A percentile compares a stretch with the other conserved stretches of the same genome.
Conservation (phyloP, 2,113 vertebrate species). For the Nycticryphes semicollaris region DNA sequence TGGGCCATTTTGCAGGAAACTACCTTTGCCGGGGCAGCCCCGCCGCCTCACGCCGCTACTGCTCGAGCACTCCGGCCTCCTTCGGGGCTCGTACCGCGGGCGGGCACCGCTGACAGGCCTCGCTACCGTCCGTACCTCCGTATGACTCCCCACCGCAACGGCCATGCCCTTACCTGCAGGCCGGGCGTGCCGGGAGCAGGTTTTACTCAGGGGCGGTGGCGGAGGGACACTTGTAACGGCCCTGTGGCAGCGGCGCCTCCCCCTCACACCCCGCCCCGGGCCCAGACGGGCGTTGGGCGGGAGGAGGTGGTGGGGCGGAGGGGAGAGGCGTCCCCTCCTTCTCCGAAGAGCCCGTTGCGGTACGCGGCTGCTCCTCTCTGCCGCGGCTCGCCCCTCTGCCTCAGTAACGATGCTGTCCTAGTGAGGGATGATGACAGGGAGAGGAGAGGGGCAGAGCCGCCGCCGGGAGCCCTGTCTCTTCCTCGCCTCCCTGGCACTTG, state of each 20-base stretch:
- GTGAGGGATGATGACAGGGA: slow-evolving; percentile 63
- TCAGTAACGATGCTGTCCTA: slow-evolving; percentile 32
- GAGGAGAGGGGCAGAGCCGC: slow-evolving; percentile 21
- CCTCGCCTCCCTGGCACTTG: not conserved
- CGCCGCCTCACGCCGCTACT: not conserved
- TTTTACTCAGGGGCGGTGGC: rapidly evolving
- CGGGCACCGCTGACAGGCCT: not conserved
- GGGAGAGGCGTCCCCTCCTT: not conserved
- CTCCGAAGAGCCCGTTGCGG: not conserved
- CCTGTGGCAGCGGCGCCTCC: not conserved
- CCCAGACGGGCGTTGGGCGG: not conserved
- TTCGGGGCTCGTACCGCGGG: not conserved
- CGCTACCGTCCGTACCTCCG: rapidly evolving
- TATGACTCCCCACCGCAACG: rapidly evolving
- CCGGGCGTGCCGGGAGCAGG: rapidly evolving
- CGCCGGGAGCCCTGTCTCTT: not conserved
- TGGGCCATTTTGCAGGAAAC: not conserved
- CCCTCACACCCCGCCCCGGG: not conserved
- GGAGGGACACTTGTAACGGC: not conserved
- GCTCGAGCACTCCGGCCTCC: too few relatives aligned
- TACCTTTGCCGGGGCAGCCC: not conserved
- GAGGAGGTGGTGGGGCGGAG: not conserved
- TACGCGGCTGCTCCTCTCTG: not conserved
- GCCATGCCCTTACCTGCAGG: rapidly evolving
- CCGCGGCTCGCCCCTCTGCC: not conserved